Conservation (phyloP, 2,113 vertebrate species). For the Hyperoodon ampullatus region DNA sequence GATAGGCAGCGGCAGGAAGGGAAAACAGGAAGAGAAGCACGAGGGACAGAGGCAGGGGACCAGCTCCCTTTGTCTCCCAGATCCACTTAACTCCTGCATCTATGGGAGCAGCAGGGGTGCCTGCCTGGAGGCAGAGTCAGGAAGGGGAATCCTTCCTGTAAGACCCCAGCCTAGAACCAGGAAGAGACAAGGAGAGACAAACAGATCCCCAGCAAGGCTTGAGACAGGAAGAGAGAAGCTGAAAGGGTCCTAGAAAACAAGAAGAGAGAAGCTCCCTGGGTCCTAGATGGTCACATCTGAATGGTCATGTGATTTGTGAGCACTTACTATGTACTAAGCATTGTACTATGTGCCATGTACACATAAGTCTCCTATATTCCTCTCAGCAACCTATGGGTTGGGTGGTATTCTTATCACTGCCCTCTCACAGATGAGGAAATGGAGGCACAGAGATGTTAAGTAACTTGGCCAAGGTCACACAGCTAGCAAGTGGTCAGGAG, state of each 20-base stretch:
- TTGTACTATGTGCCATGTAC: neutral
- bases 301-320: neutral
- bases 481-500: neutral
- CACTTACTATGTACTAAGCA: no score
- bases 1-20: neutral
- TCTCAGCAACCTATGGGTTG: neutral
- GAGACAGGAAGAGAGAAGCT: neutral
- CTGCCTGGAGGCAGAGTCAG: neutral
- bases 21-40: neutral
- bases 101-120: neutral
- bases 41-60: neutral
- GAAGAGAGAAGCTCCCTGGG: neutral
- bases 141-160: neutral
- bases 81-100: neutral
- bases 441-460: neutral
- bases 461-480: neutral
- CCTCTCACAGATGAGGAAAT: neutral
- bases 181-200: neutral
- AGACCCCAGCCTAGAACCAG: neutral
- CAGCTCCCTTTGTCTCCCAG: neutral
- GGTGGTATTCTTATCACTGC: neutral
- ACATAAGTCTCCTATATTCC: neutral
- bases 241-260: neutral
- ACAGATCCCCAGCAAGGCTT: neutral
- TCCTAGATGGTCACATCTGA: neutral